These are phyloP conservation scores for Tetheella fluctuosa DNA, from an alignment of 2,888 invertebrate species.

Conservation along the genomic window DNA sequence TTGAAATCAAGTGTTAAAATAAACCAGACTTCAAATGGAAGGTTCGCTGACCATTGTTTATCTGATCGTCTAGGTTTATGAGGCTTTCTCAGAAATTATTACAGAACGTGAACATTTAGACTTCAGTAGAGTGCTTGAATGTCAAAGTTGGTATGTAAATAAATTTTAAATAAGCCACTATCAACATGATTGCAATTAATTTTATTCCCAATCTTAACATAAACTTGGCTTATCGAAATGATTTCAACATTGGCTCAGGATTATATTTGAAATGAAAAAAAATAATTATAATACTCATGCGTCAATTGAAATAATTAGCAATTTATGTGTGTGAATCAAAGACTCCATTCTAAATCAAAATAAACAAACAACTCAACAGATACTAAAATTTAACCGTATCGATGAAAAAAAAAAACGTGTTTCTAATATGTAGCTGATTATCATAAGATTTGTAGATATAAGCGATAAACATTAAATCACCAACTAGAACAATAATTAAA, in stretches of 20 bases:
- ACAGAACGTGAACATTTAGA: neutral
- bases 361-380: neutral
- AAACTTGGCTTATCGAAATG: too few species aligned
- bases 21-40: neutral
- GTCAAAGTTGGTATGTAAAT: too few species aligned
- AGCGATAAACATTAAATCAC: neutral
- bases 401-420: neutral
- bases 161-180: too few species aligned
- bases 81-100: neutral
- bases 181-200: too few species aligned
- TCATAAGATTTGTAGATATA: neutral
- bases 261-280: too few species aligned
- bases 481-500: neutral
- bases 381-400: neutral
- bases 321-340: too few species aligned
- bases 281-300: too few species aligned
- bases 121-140: neutral
- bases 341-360: too few species aligned
- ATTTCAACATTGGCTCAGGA: too few species aligned
- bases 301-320: too few species aligned
- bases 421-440: neutral
- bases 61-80: constrained; percentile 3
- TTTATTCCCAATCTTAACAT: too few species aligned
- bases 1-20: constrained; percentile 10
- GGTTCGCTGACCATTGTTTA: constrained; percentile 5